phyloP scores from a whole-genome alignment of 2,113 vertebrate species.

The Urocitellus parryii region DNA sequence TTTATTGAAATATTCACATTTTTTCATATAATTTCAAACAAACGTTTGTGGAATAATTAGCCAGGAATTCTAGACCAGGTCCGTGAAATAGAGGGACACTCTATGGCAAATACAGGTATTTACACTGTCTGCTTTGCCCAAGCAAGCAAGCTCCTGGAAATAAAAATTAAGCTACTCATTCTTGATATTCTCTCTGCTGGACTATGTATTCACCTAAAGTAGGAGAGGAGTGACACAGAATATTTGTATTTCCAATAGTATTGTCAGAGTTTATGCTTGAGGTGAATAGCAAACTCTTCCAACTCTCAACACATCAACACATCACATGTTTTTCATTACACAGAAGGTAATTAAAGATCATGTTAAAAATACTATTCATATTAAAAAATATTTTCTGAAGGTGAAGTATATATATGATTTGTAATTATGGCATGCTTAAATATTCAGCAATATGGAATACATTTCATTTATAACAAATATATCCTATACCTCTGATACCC shows the following conservation, averaged over 20 bases:
- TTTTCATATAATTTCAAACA: neutral
- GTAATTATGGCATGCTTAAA: neutral
- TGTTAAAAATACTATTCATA: slow-evolving; percentile 16
- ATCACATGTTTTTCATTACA: neutral
- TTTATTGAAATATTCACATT: neutral
- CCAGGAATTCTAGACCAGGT: neutral
- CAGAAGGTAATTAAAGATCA: neutral
- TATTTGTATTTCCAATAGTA: neutral
- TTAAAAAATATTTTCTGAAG: neutral
- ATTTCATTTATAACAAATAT: neutral
- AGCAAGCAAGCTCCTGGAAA: neutral
- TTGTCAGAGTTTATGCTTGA: neutral
- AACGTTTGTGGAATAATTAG: neutral
- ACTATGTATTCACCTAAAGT: neutral
- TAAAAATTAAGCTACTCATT: neutral
- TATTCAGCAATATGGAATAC: neutral
- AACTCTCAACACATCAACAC: neutral
- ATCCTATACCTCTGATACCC: neutral
- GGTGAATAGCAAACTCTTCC: neutral
- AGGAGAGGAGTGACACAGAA: neutral
- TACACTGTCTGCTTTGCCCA: neutral
- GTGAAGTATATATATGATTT: neutral
- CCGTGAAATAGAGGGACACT: neutral
- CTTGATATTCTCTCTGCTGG: neutral
- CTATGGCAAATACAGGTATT: neutral